These are phyloP conservation scores for Linnaemya vulpina DNA, from an alignment of 2,888 invertebrate species.

Conservation along the genomic window DNA sequence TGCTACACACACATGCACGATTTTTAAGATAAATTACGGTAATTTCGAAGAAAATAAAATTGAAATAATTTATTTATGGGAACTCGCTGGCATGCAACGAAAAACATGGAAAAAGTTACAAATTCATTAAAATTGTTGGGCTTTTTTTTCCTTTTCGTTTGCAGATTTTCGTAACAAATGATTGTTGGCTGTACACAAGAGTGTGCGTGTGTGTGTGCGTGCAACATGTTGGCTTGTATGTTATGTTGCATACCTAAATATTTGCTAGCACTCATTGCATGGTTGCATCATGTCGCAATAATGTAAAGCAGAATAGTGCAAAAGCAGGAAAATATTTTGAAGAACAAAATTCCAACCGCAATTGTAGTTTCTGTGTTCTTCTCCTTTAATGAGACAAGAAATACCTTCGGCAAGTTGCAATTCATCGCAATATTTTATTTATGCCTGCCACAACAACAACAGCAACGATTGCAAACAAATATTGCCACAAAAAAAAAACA, in stretches of 20 bases:
- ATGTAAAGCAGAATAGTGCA: constrained; percentile 18
- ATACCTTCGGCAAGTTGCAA: constrained; percentile 66
- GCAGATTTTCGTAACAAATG: constrained; percentile 50
- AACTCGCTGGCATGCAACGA: constrained; percentile 14
- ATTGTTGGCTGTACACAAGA: not conserved
- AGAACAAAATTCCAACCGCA: constrained; percentile 50
- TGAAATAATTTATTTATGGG: constrained; percentile 59
- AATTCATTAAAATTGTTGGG: constrained; percentile 60
- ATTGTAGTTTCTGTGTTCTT: constrained; percentile 51
- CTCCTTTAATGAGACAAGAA: constrained; percentile 68
- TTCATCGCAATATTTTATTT: constrained; percentile 61
- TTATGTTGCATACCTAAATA: constrained; percentile 50
- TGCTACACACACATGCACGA: not conserved
- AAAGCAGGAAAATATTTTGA: constrained; percentile 9
- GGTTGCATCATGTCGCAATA: constrained; percentile 60
- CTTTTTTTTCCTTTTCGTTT: not conserved
- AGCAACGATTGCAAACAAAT: constrained; percentile 40
- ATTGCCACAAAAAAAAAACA: not conserved
- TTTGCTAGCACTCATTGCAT: constrained; percentile 53
- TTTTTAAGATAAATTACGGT: constrained; percentile 56
- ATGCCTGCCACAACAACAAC: constrained; percentile 27
- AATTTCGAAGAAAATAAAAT: constrained; percentile 61
- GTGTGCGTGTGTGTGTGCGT: not conserved
- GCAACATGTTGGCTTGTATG: too few relatives aligned
- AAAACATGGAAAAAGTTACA: constrained; percentile 35